phyloP scores from a whole-genome alignment of 2,888 invertebrate genomes.

The Lycophotia porphyrea region DNA sequence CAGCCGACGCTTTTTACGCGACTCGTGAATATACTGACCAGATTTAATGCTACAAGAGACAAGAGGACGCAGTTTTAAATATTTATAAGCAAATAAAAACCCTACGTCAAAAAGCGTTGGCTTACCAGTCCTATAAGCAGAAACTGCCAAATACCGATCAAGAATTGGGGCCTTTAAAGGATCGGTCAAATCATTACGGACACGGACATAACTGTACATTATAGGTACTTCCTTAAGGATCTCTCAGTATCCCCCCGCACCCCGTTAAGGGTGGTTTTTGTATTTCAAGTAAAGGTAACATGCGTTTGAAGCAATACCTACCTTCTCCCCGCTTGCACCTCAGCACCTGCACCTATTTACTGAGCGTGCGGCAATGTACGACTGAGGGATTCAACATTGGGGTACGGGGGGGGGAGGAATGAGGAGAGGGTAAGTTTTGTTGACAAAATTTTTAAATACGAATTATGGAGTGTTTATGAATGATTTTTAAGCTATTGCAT shows the following conservation, averaged over 20 bases:
- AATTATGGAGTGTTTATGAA: constrained; percentile 5
- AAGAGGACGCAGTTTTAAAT: not conserved
- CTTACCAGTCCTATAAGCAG: not conserved
- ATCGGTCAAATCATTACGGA: not conserved
- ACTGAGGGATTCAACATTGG: constrained; percentile 18
- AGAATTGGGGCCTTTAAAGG: not conserved
- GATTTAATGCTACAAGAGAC: constrained; percentile 2
- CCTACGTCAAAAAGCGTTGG: not conserved
- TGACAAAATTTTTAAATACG: constrained; percentile 18
- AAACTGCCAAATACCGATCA: not conserved
- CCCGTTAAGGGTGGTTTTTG: not conserved
- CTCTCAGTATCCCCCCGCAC: not conserved
- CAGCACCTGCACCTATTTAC: constrained; percentile 14
- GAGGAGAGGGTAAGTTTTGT: not conserved
- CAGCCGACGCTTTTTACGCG: constrained; percentile 50
- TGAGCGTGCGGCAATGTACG: constrained; percentile 22
- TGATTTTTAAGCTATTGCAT: too few species aligned
- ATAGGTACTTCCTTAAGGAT: not conserved
- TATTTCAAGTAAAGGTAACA: not conserved
- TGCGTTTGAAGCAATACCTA: not conserved
- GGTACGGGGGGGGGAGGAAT: not conserved
- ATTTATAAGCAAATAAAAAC: not conserved
- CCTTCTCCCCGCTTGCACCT: constrained; percentile 2
- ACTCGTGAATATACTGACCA: constrained; percentile 56
- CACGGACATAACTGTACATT: not conserved